Percentiles rank a stretch among this genome's conserved stretches.
Evolutionary conservation across 1,140 invertebrate genomes (phyloP).

Genomic region (Augochlora pura): DNA sequence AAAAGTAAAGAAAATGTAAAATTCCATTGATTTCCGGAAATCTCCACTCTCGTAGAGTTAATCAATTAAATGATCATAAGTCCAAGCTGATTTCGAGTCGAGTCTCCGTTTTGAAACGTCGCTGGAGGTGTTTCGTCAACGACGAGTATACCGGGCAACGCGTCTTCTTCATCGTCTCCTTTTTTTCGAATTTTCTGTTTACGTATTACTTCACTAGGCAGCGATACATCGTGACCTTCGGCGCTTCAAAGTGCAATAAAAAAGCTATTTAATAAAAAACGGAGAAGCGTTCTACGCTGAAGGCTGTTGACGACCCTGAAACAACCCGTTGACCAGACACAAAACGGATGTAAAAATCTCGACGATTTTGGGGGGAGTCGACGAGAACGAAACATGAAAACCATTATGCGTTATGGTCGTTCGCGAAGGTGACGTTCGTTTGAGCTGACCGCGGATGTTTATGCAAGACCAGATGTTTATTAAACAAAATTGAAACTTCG

Average conservation of each 20-base stretch:
- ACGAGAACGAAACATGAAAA: conserved; percentile 28
- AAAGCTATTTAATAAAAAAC: conserved; percentile 49
- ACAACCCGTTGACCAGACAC: conserved; percentile 19
- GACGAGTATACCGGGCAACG: conserved; percentile 19
- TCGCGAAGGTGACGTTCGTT: conserved; percentile 24
- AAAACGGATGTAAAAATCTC: conserved; percentile 36
- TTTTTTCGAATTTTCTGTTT: background rate
- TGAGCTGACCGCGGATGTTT: background rate
- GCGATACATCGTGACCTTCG: conserved; percentile 51
- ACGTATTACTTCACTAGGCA: conserved; percentile 38
- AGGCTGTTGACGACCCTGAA: conserved; percentile 28
- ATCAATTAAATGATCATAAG: background rate
- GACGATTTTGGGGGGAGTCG: conserved; percentile 10
- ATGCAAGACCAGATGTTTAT: background rate
- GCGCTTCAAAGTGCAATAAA: conserved; percentile 64
- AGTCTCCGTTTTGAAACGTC: conserved; percentile 63
- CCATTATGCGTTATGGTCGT: background rate
- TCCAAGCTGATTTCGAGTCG: conserved; percentile 65
- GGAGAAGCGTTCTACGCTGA: conserved; percentile 18
- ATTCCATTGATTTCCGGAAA: too few species aligned
- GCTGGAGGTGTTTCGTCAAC: conserved; percentile 9
- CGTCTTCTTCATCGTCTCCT: background rate
- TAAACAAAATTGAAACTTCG: background rate
- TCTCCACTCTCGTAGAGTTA: too few species aligned
- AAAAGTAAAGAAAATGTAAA: too few species aligned